Percentiles rank a stretch among this genome's conserved stretches.
Conservation (phyloP, 2,113 vertebrate genomes). For the Aphyosemion australe region DNA sequence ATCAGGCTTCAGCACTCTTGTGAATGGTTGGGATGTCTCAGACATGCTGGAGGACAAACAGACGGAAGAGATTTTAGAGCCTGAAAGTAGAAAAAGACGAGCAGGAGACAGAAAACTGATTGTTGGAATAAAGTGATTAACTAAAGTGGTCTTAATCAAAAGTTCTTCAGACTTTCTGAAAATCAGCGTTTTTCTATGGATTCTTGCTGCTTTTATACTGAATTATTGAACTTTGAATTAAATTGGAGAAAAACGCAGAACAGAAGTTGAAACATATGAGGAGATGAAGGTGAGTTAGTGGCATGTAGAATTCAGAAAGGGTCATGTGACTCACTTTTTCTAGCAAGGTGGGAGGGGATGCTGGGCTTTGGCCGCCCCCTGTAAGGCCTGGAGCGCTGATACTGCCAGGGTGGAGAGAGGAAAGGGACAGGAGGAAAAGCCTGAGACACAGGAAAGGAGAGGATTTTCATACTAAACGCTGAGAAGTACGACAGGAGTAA, state of each 20-base stretch:
- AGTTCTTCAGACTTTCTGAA: neutral
- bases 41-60: neutral
- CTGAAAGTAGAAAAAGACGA: neutral
- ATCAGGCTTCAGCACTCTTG: neutral
- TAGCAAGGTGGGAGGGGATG: conserved; percentile 60
- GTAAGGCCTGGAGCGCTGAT: conserved; percentile 74
- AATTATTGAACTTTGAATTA: neutral
- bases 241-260: neutral
- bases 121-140: too few relatives aligned
- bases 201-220: neutral
- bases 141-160: neutral
- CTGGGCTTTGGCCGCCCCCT: conserved; percentile 54
- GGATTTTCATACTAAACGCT: too few relatives aligned
- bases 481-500: too few relatives aligned
- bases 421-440: conserved; percentile 53
- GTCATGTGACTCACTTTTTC: conserved; percentile 60
- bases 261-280: neutral
- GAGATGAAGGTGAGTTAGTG: neutral
- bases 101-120: neutral
- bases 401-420: conserved; percentile 76
- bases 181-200: neutral
- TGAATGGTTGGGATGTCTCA: neutral
- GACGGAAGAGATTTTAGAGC: neutral
- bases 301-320: neutral
- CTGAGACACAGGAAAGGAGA: conserved; percentile 33